These are phyloP conservation scores for Frankliniella fusca DNA, from an alignment of 2,888 invertebrate species.

Conservation along the genomic window DNA sequence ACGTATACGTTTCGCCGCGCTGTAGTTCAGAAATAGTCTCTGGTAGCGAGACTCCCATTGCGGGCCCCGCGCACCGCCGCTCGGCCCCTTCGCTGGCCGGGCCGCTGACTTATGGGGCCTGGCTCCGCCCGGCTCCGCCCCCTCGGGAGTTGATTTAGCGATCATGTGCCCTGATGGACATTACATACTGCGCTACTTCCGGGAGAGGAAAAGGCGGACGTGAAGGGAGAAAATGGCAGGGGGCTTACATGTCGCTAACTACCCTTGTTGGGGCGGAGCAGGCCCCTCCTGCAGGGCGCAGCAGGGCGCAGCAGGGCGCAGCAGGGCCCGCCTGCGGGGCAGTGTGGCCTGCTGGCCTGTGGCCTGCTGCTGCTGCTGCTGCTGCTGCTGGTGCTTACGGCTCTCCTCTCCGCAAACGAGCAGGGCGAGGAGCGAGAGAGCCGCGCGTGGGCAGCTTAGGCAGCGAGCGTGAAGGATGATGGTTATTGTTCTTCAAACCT, in stretches of 20 bases:
- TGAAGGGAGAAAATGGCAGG: background rate
- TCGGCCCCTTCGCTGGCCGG: background rate
- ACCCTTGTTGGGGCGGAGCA: background rate
- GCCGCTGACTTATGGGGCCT: background rate
- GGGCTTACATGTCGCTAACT: slow-evolving; percentile 7
- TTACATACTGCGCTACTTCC: slow-evolving; percentile 17
- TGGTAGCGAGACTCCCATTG: background rate
- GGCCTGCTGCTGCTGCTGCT: too few relatives aligned
- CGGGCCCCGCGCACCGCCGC: too few relatives aligned
- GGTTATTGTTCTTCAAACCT: background rate
- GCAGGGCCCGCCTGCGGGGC: background rate
- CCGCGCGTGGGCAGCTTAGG: background rate
- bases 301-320: background rate
- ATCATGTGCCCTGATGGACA: slow-evolving; percentile 11
- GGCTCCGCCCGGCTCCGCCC: background rate
- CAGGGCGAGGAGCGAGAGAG: background rate
- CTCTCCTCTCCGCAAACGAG: too few relatives aligned
- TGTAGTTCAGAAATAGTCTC: background rate
- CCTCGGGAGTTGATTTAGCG: background rate
- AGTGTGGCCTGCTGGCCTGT: too few relatives aligned
- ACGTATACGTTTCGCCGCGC: background rate
- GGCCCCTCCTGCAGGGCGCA: background rate
- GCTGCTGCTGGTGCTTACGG: too few relatives aligned
- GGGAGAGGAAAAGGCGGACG: background rate
- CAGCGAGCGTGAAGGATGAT: background rate